A percentile compares a stretch with the other conserved stretches of the same genome.
Evolutionary conservation across 1,140 invertebrate species (phyloP).

Genomic region (Platorchestia sp.): DNA sequence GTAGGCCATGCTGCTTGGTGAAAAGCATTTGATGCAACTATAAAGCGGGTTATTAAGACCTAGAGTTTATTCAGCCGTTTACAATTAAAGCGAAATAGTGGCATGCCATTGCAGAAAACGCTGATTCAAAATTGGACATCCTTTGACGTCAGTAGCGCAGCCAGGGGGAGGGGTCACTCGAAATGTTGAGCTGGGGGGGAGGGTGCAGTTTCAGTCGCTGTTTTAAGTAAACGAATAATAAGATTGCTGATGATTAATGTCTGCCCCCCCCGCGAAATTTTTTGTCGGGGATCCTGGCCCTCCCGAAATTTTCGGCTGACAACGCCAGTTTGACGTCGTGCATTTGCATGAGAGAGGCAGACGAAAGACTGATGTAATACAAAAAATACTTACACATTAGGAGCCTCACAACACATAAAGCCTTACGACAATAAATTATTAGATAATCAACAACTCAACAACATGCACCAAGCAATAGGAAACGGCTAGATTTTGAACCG

Average conservation of each 20-base stretch:
- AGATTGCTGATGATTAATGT: too few species aligned
- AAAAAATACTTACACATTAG: neutral
- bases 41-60: neutral
- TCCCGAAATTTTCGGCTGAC: too few species aligned
- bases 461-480: neutral
- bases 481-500: neutral
- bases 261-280: too few species aligned
- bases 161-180: too few species aligned
- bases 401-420: neutral
- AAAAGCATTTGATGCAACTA: neutral
- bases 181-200: too few species aligned
- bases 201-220: too few species aligned
- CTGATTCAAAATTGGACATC: neutral
- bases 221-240: too few species aligned
- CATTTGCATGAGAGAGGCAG: neutral
- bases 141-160: too few species aligned
- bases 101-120: neutral
- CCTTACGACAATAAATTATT: neutral
- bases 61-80: neutral
- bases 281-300: too few species aligned
- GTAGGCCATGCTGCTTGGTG: neutral
- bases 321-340: neutral
- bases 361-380: neutral
- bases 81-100: neutral
- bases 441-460: neutral